Base-by-base conservation (phyloP, 2,113 vertebrate species). In the Oreocharis arfaki region DNA sequence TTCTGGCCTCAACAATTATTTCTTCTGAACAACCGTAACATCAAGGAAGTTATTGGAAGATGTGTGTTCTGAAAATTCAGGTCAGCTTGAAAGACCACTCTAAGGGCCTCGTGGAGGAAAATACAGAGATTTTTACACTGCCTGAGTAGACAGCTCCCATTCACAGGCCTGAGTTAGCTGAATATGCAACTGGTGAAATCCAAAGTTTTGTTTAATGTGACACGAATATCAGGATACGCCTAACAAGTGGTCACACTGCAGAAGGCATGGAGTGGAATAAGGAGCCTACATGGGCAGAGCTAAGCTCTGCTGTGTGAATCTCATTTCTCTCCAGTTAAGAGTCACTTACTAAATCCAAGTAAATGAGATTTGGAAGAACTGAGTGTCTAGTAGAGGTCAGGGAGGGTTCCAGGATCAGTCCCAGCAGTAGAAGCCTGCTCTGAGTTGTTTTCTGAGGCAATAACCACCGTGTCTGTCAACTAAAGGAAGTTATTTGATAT, bases 191-290 rank as follows among this genome's bases (percentile, higher is more conserved):
- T 41, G 26, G 19, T 60, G 26, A 42, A 80, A 61, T 15, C 27
- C 33, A 64, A 56, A 6, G 3, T 9, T 85, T 68, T 76, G 17
- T 53, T 70, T 57, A 37, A 63, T 1, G 9, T 20, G 21, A 53
- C 56, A 16, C 1, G 2, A 56, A 6, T 56, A 56, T 27, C 13
- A 65, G 4, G 16, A 69, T 15, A 27, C 2, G 1, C 37, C 19
- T 37, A 47, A 42, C 3, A 64, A 28, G 3, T 15, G 28, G 3
- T 23, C 22, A 18, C 6, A 15, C 37, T 52, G 52, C 17, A 59
- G 76, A 28, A 76, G 53, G 16, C 10, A 53, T 20, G 41, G 75
- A 63, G 65, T 24, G 60, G 32, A 95, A 35, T 50, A 37, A 80
- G 44, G n/a, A 60, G 4, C 41, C 32, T n/a, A 2, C 19, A 19